Evolutionary conservation across 2,113 vertebrate genomes (phyloP).

Genomic region (Scomber japonicus): DNA sequence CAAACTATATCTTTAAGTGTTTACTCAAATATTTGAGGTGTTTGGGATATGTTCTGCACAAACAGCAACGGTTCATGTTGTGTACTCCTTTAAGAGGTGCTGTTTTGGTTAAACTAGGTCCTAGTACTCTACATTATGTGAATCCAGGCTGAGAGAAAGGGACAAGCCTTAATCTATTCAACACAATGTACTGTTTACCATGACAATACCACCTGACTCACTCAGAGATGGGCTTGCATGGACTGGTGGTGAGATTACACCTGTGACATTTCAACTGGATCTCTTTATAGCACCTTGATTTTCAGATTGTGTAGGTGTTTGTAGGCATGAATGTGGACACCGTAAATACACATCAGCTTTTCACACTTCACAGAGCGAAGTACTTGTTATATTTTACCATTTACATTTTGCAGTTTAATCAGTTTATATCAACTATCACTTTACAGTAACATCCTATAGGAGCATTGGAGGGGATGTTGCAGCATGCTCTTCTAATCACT

Average conservation of each 20-base stretch:
- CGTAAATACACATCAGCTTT: neutral
- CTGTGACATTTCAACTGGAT: slow-evolving; percentile 23
- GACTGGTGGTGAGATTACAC: slow-evolving; percentile 29
- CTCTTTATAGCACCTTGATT: neutral
- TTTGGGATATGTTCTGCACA: no score
- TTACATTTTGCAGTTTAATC: no score
- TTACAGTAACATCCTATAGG: neutral
- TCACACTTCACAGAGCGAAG: neutral
- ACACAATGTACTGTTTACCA: slow-evolving; percentile 38
- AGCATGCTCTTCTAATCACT: slow-evolving; percentile 22
- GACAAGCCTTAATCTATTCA: slow-evolving; percentile 40
- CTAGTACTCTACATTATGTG: neutral
- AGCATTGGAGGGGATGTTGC: neutral
- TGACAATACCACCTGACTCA: slow-evolving; percentile 18
- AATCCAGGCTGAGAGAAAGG: neutral
- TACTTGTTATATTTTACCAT: neutral
- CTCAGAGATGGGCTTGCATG: slow-evolving; percentile 15
- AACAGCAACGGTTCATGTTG: neutral
- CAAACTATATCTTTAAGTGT: no score
- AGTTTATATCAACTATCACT: neutral
- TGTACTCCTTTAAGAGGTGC: neutral
- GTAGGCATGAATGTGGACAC: neutral
- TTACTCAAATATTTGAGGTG: no score
- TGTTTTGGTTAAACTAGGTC: neutral
- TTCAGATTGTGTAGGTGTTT: neutral